Evolutionary conservation across 2,113 vertebrate species (phyloP), one percentile per base, ranked within the genome.

Genomic region (Ciconia maguari): DNA sequence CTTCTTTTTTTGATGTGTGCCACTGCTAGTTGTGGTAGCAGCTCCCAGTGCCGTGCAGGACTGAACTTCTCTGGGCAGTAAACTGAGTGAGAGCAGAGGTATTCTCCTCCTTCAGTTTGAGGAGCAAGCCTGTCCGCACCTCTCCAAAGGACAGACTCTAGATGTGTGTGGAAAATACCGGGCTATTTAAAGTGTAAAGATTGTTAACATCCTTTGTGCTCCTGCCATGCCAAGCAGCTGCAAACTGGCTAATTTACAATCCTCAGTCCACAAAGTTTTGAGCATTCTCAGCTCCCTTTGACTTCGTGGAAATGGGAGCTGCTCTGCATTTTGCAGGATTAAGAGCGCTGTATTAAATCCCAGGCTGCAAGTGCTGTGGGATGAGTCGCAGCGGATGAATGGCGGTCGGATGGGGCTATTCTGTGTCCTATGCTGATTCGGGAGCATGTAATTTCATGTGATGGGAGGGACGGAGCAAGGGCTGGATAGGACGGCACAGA

Each of bases 241-340:
- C 58, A 78, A 70, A 75, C 68, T 34, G 41, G 18, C n/a, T 83
- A 51, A 62, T 61, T 93, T 88, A 46, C 54, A 87, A 29, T 62
- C 62, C 38, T 29, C 10, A 2, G 26, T 38, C 42, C 41, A 9
- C 62, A 48, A 90, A 94, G 83, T 95, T 95, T 69, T 84, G 65
- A 60, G 51, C 76, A 57, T 87, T 76, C 72, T 86, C 29, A 22
- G 51, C 48, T 89, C 64, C 38, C 55, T 95, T 86, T 83, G 85
- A 58, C 76, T 86, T 77, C 0, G 24, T 52, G 83, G 90, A 83
- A 81, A 71, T 66, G 44, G 94, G 70, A 92, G 80, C 66, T 62
- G 92, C 66, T 90, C 70, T 83, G 85, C 70, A 61, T 93, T 82
- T 94, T 34, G 58, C 24, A 79, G 87, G 92, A 77, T 94, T 92